These are phyloP conservation scores for Marasmarcha lunaedactyla DNA, from an alignment of 2,888 invertebrate species.

Conservation along the genomic window DNA sequence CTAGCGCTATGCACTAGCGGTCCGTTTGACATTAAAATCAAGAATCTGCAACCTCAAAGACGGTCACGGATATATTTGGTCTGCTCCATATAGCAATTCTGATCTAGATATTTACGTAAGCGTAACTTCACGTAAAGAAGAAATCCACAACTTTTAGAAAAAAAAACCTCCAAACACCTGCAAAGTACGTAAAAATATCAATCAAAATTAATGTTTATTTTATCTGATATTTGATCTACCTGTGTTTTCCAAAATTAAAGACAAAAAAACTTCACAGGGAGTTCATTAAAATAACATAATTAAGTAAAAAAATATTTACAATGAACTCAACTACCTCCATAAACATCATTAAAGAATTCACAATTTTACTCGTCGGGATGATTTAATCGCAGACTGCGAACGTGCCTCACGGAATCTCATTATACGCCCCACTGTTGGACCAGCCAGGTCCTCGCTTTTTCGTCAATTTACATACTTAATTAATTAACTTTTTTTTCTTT, in stretches of 20 bases:
- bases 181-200: neutral
- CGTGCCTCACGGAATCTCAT: slow-evolving; percentile 53
- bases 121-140: too few species aligned
- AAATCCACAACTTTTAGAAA: neutral
- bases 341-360: slow-evolving; percentile 25
- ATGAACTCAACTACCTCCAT: slow-evolving; percentile 12
- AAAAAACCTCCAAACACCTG: neutral
- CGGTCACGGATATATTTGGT: too few species aligned
- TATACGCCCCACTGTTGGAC: slow-evolving; percentile 24
- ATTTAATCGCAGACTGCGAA: slow-evolving; percentile 41
- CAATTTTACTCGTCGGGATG: slow-evolving; percentile 39
- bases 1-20: too few species aligned
- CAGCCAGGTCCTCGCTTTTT: slow-evolving; percentile 41
- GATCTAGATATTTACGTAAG: too few species aligned
- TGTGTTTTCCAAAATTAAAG: too few species aligned
- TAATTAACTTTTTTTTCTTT: slow-evolving; percentile 55
- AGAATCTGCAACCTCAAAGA: too few species aligned
- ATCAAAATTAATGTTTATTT: too few species aligned
- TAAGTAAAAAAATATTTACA: neutral
- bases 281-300: neutral
- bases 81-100: too few species aligned
- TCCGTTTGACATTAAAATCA: too few species aligned
- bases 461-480: slow-evolving; percentile 65
- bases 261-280: too few species aligned
- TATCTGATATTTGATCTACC: too few species aligned